A percentile compares a stretch with the other conserved stretches of the same genome.
Conservation (phyloP, 2,113 vertebrate genomes). For the Oncorhynchus clarkii region DNA sequence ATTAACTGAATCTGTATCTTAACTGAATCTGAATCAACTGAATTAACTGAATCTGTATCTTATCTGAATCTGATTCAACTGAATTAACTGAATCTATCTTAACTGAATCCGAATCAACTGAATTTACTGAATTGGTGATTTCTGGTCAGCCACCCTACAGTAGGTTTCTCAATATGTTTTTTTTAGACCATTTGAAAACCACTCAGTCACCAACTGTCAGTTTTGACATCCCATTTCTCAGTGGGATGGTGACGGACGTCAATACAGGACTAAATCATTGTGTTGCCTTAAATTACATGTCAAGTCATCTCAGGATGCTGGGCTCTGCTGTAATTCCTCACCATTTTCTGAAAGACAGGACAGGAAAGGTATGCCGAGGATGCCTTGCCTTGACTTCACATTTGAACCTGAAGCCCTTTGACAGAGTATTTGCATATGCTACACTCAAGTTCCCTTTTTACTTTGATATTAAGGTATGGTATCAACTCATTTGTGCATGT, state of each 20-base stretch:
- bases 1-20: too few relatives aligned
- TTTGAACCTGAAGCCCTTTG: not conserved
- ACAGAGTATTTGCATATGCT: not conserved
- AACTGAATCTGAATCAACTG: too few relatives aligned
- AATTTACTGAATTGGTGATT: too few relatives aligned
- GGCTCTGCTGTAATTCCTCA: not conserved
- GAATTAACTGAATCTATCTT: too few relatives aligned
- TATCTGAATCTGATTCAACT: too few relatives aligned
- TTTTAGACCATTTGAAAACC: too few relatives aligned
- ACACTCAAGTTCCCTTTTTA: constrained; percentile 8
- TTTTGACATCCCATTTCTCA: too few relatives aligned
- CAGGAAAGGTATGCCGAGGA: not conserved
- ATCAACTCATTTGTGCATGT: constrained; percentile 54
- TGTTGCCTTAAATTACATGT: not conserved
- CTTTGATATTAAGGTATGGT: constrained; percentile 18
- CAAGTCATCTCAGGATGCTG: not conserved
- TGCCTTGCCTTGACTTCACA: not conserved
- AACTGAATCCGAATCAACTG: too few relatives aligned
- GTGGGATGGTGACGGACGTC: not conserved
- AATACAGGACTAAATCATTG: not conserved
- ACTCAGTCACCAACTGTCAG: not conserved
- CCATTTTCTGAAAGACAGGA: not conserved
- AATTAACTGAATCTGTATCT: too few relatives aligned
- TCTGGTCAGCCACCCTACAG: not conserved
- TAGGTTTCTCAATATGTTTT: not conserved